A percentile compares a stretch with the other conserved stretches of the same genome.
Evolutionary conservation across 2,888 invertebrate genomes (phyloP).

Genomic region (Phytoseiulus persimilis): DNA sequence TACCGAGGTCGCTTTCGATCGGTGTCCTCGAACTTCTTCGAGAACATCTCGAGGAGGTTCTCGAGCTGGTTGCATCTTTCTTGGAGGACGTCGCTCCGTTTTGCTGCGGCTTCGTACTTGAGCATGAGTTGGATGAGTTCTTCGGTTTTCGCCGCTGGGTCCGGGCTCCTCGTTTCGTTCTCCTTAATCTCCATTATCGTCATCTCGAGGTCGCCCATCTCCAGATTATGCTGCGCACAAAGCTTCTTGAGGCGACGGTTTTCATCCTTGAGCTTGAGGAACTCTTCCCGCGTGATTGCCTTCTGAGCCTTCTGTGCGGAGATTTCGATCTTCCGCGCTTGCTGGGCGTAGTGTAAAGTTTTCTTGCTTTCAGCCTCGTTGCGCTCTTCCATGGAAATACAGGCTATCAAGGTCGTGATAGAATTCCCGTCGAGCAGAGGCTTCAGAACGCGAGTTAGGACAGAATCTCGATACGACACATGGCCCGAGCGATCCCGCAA

Average conservation of each 20-base stretch:
- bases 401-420: slow-evolving; percentile 10
- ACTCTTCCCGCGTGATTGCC: slow-evolving; percentile 27
- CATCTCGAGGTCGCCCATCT: slow-evolving; percentile 26
- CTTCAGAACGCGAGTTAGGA: slow-evolving; percentile 13
- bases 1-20: not conserved
- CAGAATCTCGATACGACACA: slow-evolving; percentile 25
- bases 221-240: slow-evolving; percentile 20
- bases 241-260: slow-evolving; percentile 32
- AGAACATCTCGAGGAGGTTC: not conserved
- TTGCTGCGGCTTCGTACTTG: slow-evolving; percentile 6
- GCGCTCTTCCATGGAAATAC: slow-evolving; percentile 19
- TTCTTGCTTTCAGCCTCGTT: slow-evolving; percentile 37
- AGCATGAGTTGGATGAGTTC: slow-evolving; percentile 23
- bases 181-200: slow-evolving; percentile 27
- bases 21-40: not conserved
- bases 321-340: slow-evolving; percentile 28
- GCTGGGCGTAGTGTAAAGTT: slow-evolving; percentile 20
- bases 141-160: slow-evolving; percentile 6
- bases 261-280: slow-evolving; percentile 35
- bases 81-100: not conserved
- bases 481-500: slow-evolving; percentile 24
- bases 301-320: slow-evolving; percentile 25
- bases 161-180: not conserved
- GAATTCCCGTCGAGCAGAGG: slow-evolving; percentile 22
- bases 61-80: slow-evolving; percentile 19